Percentiles rank a stretch among this genome's conserved stretches.
Conservation (phyloP, 2,113 vertebrate genomes). For the Silurus glanis region DNA sequence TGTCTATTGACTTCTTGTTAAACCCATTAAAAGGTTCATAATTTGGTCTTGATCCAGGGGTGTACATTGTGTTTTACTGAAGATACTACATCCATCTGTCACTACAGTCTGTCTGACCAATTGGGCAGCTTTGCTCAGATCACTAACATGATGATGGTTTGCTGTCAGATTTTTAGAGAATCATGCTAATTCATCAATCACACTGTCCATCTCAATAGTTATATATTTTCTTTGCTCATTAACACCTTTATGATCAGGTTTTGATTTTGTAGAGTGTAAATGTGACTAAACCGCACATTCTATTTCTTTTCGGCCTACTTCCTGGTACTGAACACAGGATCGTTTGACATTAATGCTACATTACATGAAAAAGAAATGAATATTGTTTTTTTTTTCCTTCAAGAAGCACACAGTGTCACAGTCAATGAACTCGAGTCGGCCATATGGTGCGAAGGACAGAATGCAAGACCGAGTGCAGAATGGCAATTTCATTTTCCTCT, state of each 20-base stretch:
- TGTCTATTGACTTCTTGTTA: too few species aligned
- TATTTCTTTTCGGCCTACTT: too few species aligned
- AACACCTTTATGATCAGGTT: not conserved
- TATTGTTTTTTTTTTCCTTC: not conserved
- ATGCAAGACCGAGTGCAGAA: slow-evolving; percentile 6
- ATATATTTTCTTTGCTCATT: not conserved
- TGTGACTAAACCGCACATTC: not conserved
- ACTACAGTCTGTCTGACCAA: too few species aligned
- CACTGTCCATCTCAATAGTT: not conserved
- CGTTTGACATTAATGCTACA: not conserved
- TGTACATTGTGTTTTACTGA: too few species aligned
- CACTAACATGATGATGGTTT: too few species aligned
- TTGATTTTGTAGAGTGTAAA: not conserved
- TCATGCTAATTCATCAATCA: too few species aligned
- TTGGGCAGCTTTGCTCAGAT: too few species aligned
- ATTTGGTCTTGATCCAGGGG: too few species aligned
- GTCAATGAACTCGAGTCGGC: slow-evolving; percentile 9
- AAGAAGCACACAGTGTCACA: slow-evolving; percentile 3
- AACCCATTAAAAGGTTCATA: too few species aligned
- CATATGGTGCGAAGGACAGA: slow-evolving; percentile 15
- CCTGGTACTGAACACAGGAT: not conserved
- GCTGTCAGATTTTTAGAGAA: too few species aligned
- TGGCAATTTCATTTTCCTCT: slow-evolving; percentile 7
- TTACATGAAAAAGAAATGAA: not conserved
- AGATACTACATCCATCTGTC: too few species aligned